Evolutionary conservation across 1,140 invertebrate species (phyloP).

Genomic region (Anoplolepis gracilipes): DNA sequence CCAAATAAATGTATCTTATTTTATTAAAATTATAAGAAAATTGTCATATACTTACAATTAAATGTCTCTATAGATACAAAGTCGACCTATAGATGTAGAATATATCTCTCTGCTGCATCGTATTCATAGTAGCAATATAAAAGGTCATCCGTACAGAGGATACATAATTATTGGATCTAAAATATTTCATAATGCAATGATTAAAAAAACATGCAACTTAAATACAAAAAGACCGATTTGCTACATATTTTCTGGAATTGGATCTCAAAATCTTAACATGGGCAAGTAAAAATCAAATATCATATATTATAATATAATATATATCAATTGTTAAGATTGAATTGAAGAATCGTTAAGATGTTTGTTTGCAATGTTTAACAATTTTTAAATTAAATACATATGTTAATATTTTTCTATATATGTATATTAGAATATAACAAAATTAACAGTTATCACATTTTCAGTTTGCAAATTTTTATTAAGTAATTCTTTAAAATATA

Average conservation of each 20-base stretch:
- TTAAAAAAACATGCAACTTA: slow-evolving; percentile 17
- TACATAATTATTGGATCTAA: slow-evolving; percentile 84
- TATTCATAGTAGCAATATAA: slow-evolving; percentile 86
- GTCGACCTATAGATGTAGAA: slow-evolving; percentile 87
- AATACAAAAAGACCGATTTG: slow-evolving; percentile 52
- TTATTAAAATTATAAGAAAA: neutral
- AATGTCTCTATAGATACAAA: slow-evolving; percentile 75
- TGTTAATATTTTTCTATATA: no score
- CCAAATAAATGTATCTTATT: no score
- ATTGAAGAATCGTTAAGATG: no score
- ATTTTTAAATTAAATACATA: no score
- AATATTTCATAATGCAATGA: neutral
- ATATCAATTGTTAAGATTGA: no score
- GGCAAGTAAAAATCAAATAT: no score
- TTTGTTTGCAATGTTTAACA: no score
- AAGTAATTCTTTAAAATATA: no score
- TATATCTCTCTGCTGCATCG: slow-evolving; percentile 86
- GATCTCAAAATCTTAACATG: slow-evolving; percentile 60
- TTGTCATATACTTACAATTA: neutral
- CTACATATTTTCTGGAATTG: slow-evolving; percentile 69
- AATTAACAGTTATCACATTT: no score
- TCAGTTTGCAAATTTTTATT: no score
- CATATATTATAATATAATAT: no score
- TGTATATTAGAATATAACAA: no score
- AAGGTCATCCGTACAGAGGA: slow-evolving; percentile 79